phyloP scores from a whole-genome alignment of 2,113 vertebrate genomes.

The Alouatta palliata region DNA sequence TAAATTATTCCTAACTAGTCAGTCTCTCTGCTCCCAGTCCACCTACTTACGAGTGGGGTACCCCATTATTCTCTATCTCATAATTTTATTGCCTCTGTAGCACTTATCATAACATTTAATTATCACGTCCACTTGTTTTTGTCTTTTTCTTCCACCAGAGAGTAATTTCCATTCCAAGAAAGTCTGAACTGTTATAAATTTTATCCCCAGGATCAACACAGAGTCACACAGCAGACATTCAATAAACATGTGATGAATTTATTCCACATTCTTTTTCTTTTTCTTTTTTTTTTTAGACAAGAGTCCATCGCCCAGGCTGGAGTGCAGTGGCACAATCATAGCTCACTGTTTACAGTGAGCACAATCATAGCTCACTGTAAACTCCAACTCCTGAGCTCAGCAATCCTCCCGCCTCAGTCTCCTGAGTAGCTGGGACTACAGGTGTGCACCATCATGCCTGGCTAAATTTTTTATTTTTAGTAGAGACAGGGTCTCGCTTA shows the following conservation, averaged over 20 bases:
- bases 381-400: too few species aligned
- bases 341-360: too few species aligned
- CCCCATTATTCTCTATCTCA: background rate
- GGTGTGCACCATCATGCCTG: too few species aligned
- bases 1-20: background rate
- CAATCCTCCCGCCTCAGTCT: too few species aligned
- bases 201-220: background rate
- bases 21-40: background rate
- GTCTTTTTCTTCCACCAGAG: background rate
- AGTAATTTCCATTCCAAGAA: conserved; percentile 40
- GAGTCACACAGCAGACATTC: background rate
- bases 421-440: too few species aligned
- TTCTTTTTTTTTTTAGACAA: too few species aligned
- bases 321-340: too few species aligned
- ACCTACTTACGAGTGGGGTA: background rate
- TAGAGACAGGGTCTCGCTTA: too few species aligned
- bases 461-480: too few species aligned
- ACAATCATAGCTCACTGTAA: too few species aligned
- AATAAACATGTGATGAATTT: conserved; percentile 24
- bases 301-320: too few species aligned
- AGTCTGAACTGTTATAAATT: background rate
- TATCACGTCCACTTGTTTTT: background rate
- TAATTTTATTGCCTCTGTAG: background rate
- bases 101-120: conserved; percentile 18
- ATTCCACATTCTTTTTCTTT: background rate